Conservation (phyloP, 1,140 invertebrate genomes). For the Odontomachus brunneus region DNA sequence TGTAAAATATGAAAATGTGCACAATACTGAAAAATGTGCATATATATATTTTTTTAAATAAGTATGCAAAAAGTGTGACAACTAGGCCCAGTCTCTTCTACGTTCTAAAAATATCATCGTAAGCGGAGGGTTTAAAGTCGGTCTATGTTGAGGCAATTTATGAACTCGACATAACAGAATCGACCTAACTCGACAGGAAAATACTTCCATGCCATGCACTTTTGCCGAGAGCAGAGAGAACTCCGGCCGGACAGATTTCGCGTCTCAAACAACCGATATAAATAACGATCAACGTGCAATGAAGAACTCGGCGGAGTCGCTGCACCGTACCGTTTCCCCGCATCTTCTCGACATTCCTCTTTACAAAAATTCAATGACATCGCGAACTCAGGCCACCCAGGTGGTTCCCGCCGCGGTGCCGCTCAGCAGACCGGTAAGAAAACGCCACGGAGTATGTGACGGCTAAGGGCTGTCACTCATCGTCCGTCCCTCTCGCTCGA, state of each 20-base stretch:
- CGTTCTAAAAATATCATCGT: no score
- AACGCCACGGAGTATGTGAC: constrained; percentile 12
- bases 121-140: no score
- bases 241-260: neutral
- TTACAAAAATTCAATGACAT: constrained; percentile 5
- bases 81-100: no score
- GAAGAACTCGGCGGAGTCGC: neutral
- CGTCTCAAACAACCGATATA: neutral
- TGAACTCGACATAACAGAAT: no score
- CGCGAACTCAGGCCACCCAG: neutral
- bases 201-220: neutral
- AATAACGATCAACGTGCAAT: neutral
- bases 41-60: no score
- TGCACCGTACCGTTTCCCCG: neutral
- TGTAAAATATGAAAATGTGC: no score
- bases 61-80: no score
- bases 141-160: no score
- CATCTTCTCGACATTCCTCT: neutral
- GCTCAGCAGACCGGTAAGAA: neutral
- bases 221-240: neutral
- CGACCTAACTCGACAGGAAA: neutral
- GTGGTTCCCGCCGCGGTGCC: neutral
- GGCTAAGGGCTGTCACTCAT: constrained; percentile 9
- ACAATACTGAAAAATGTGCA: no score
- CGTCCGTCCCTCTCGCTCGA: neutral